These are phyloP conservation scores for Conops quadrifasciatus DNA, from an alignment of 2,888 invertebrate species.

Conservation along the genomic window DNA sequence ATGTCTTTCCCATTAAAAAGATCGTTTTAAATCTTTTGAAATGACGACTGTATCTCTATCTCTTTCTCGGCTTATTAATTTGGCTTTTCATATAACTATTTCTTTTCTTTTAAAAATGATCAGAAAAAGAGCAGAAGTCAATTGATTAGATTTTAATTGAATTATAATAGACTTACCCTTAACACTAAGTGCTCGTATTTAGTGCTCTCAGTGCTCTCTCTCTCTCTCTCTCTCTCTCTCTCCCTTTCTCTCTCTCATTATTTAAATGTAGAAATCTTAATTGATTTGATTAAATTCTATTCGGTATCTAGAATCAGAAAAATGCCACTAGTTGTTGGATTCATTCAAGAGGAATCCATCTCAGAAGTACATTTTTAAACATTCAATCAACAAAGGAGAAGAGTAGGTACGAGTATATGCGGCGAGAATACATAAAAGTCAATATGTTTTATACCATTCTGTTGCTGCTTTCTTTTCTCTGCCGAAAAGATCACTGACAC, in stretches of 20 bases:
- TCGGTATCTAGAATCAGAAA: no score
- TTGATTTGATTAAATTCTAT: no score
- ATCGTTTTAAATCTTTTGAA: no score
- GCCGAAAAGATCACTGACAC: neutral
- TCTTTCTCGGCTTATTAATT: no score
- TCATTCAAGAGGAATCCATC: no score
- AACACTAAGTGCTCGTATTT: neutral
- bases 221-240: neutral
- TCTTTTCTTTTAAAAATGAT: neutral
- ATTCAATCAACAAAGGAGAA: no score
- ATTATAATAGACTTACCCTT: conserved; percentile 1
- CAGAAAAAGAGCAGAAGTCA: conserved; percentile 8
- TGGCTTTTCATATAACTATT: conserved; percentile 16
- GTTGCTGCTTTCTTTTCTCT: neutral
- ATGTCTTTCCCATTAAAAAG: no score
- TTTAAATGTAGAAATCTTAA: neutral
- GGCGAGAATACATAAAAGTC: neutral
- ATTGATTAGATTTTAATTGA: conserved; percentile 19
- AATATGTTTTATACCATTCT: neutral
- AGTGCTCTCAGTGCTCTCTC: neutral
- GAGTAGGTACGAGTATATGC: no score
- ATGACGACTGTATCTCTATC: no score
- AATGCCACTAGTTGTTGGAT: no score
- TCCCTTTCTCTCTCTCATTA: neutral
- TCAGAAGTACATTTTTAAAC: no score